Evolutionary conservation across 2,888 invertebrate genomes (phyloP).

Genomic region (Allophyes oxyacanthae): DNA sequence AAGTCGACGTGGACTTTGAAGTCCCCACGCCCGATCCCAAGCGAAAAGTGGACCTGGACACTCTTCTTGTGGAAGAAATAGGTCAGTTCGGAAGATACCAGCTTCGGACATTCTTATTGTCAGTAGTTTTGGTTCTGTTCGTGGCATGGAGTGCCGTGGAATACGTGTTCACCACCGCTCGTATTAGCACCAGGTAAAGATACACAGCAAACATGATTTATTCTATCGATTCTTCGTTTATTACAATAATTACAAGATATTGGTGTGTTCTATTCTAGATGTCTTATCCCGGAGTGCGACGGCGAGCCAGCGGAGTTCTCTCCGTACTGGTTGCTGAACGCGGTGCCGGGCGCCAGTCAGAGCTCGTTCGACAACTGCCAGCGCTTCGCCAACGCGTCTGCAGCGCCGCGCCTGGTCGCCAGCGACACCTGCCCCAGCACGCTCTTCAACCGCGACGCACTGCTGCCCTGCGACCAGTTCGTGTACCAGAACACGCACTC

Average conservation of each 20-base stretch:
- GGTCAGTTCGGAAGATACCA: conserved; percentile 81
- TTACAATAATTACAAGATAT: too few relatives aligned
- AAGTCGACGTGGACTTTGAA: conserved; percentile 8
- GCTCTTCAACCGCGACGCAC: conserved; percentile 63
- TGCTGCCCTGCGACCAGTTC: conserved; percentile 64
- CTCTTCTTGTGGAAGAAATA: conserved; percentile 75
- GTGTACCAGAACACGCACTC: conserved; percentile 73
- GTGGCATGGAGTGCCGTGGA: conserved; percentile 72
- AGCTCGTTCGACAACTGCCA: conserved; percentile 80
- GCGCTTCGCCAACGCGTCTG: conserved; percentile 67
- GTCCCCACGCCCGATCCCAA: background rate
- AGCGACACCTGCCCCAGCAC: conserved; percentile 65
- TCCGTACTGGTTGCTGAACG: conserved; percentile 80
- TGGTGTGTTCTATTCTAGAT: conserved; percentile 57
- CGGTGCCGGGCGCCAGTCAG: conserved; percentile 72
- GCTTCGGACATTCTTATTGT: conserved; percentile 62
- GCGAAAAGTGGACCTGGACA: conserved; percentile 70
- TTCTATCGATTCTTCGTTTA: background rate
- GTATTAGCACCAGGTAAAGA: conserved; percentile 75
- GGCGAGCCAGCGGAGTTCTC: conserved; percentile 63
- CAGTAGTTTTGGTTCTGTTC: conserved; percentile 69
- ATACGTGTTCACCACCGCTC: conserved; percentile 79
- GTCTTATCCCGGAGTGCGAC: conserved; percentile 73
- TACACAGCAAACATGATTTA: background rate
- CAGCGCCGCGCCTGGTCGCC: conserved; percentile 10